Base-by-base conservation (phyloP, 2,888 invertebrate genomes). In the Macroteleia sp. region DNA sequence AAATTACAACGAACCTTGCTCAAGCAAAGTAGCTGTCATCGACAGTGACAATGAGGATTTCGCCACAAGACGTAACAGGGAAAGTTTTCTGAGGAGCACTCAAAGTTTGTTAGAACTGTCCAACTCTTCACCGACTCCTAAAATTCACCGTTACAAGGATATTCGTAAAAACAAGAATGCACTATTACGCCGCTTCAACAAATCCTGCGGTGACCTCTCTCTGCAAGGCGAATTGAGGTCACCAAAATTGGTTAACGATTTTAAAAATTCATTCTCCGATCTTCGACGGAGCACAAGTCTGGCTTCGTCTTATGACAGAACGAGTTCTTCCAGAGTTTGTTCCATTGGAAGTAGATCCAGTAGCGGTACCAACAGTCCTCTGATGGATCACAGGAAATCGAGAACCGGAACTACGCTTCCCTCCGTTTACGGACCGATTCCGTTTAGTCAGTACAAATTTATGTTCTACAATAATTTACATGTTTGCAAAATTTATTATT, bases 381-480 rank as follows among this genome's bases (percentile, higher is more conserved):
- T 41, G 57, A 52, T 67, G 78, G 70, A 67, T 74, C 59, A 46
- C 70, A 61, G 59, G 50, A 80, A 81, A 61, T 80, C 83, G 61
- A 83, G 84, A 80, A 89, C 92, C 81, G 92, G 93, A 83, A 92
- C 93, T 82, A 93, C 94, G 88, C 94, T 95, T 91, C 95, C 96
- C 76, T 93, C 95, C 89, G 94, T 96, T 83, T 96, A 95, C 90
- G 95, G 95, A 80, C 95, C 95, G 82, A 93, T 94, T 83, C 95
- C 95, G 71, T 95, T 95, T 92, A 96, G 96, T 96, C 93, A 95
- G 95, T 95, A 93, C 87, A 79, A 56, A 75, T 56, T 56, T 64
- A 64, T 57, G 50, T 34, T 57, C 20, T 17, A 22, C 22, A 44
- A 36, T 62, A 48, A 71, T 48, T 59, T 70, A 69, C 41, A 69